Base-by-base conservation (phyloP, 2,797 vertebrate genomes). In the Cyclura pinguis region DNA sequence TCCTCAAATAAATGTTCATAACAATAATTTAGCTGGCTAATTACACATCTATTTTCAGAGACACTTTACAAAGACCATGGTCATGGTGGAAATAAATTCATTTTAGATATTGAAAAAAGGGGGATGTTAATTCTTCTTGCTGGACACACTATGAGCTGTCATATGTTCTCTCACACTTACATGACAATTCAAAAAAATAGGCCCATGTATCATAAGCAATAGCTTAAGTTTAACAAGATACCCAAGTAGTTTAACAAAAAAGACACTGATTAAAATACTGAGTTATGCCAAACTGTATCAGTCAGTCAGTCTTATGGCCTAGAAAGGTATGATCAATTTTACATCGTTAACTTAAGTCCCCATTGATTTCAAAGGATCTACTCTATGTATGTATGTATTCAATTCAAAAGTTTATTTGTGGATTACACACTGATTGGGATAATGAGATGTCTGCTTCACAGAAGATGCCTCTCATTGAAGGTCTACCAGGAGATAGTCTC, bases 21-120 rank as follows among this genome's bases (percentile, higher is more conserved):
- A 96, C 94, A 93, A 96, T 96, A 93, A 95, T 96, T 95, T 95
- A 96, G 93, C 89, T 91, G 89, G 90, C 92, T 97, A 97, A 97
- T 96, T 97, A 95, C 94, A 91, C 88, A 94, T 94, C 95, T 95
- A 96, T 97, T 80, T 84, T 88, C 6, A 32, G 86, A 78, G 29
- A 84, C 73, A 55, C 42, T 91, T 91, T 78, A 59, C 96, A 96
- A 97, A 96, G 90, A 96, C 96, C 96, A 95, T 92, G 93, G 95
- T 97, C 93, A 94, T 95, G 93, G 93, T 95, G 93, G 93, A 96
- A 95, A 96, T 95, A 94, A 95, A 96, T 96, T 96, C 93, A 92
- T 95, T 93, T 92, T 95, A 86, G 93, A 95, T 91, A 94, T 95
- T 72, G 92, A 96, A 95, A 94, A 94, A 94, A 81, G 89, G 77